Conservation (phyloP, 1,140 invertebrate genomes). For the Trachymyrmex cornetzi region DNA sequence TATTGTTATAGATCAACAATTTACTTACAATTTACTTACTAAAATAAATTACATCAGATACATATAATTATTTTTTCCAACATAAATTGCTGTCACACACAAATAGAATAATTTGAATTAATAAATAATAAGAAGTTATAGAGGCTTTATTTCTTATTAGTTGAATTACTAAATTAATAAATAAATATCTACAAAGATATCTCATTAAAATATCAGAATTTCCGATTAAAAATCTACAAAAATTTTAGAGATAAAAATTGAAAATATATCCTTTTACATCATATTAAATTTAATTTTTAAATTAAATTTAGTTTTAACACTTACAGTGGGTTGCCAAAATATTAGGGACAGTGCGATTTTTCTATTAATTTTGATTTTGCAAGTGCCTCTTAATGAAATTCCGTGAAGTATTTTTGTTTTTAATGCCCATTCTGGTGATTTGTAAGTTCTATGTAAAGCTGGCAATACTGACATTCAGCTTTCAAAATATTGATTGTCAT, state of each 20-base stretch:
- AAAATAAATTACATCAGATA: not conserved
- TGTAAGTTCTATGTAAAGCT: too few species aligned
- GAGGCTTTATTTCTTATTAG: too few species aligned
- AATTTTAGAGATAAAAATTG: not conserved
- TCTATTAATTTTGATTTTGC: too few species aligned
- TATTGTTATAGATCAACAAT: not conserved
- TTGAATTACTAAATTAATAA: too few species aligned
- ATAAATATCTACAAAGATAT: not conserved
- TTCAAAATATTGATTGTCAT: too few species aligned
- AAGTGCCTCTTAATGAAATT: too few species aligned
- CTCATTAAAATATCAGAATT: slow-evolving; percentile 6
- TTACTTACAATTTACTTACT: not conserved
- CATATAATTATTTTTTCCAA: not conserved
- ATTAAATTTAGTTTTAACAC: not conserved
- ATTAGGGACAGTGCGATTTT: too few species aligned
- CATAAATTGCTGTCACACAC: not conserved
- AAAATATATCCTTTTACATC: not conserved
- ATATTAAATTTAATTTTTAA: not conserved
- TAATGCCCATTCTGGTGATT: too few species aligned
- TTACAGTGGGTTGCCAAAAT: too few species aligned
- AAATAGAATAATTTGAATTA: not conserved
- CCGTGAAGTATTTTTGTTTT: too few species aligned
- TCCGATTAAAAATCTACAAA: not conserved
- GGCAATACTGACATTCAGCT: too few species aligned
- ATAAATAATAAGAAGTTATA: too few species aligned